Base-by-base conservation (phyloP, 2,888 invertebrate species). In the Brachylomia viminalis region DNA sequence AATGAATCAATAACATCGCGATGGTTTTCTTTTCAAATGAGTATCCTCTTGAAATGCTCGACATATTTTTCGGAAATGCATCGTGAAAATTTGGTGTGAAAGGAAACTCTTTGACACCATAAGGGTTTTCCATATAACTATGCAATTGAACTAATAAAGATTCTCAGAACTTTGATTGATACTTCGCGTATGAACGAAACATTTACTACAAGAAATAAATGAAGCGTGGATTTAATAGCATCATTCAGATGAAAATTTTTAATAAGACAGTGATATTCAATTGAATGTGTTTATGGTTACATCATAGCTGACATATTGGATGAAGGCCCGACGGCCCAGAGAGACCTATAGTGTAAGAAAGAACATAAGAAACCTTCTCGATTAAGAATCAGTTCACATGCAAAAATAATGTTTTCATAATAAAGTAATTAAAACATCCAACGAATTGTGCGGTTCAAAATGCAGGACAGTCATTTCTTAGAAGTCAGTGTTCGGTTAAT, bases 401-500 rank as follows among this genome's bases (percentile, higher is more conserved):
- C 42, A 47, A 47, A n/a, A 62, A 38, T 11, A 68, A 42, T 30
- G 13, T 15, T 54, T n/a, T n/a, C 45, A 42, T 61, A 13, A 59
- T 65, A 74, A 56, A 72, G 15, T 77, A 49, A 84, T 82, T 76
- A 77, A 67, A 68, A 79, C 62, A 30, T 64, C 27, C 54, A 80
- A 72, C n/a, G 49, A 76, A 79, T 54, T 74, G 76, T 80, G 42
- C 52, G 62, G 54, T 71, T 71, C 52, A 69, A 74, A 77, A 84
- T 68, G 33, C 78, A 73, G 62, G 27, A 70, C 78, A 71, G 56
- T 45, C 23, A 38, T 65, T 87, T 87, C 85, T 74, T 23, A 69
- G 85, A 87, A 87, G 27, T 64, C 76, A 45, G 62, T 65, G 79
- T 80, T 83, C 76, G 62, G 78, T 77, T 85, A 79, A 87, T 85